Conservation (phyloP, 2,888 invertebrate species). For the Hipparchia sbordonii region DNA sequence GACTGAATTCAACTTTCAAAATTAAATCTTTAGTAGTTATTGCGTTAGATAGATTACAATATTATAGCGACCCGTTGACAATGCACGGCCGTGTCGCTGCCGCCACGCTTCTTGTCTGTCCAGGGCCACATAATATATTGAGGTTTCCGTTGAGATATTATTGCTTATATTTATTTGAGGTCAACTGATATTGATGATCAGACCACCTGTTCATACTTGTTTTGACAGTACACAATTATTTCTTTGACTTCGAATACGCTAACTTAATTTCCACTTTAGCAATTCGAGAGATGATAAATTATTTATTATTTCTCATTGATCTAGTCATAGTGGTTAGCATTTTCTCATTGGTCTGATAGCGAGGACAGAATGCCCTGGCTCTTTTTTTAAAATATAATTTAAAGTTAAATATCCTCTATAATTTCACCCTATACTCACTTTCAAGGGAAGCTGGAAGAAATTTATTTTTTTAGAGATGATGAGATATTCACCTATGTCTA, state of each 20-base stretch:
- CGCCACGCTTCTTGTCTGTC: background rate
- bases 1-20: too few relatives aligned
- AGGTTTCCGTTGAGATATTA: background rate
- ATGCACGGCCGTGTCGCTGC: background rate
- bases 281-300: constrained; percentile 7
- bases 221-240: constrained; percentile 19
- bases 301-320: background rate
- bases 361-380: too few relatives aligned
- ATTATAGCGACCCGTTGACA: background rate
- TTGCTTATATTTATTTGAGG: constrained; percentile 15
- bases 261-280: constrained; percentile 1
- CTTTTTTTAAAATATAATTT: background rate
- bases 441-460: too few relatives aligned
- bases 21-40: too few relatives aligned
- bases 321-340: too few relatives aligned
- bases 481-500: too few relatives aligned
- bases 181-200: constrained; percentile 23
- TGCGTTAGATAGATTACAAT: too few relatives aligned
- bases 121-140: background rate
- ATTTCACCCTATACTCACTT: too few relatives aligned
- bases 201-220: constrained; percentile 10
- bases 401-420: too few relatives aligned
- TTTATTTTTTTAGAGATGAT: too few relatives aligned
- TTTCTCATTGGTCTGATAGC: too few relatives aligned
- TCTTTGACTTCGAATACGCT: constrained; percentile 2